Conservation (phyloP, 1,140 invertebrate genomes). For the Tetraneura akinire region DNA sequence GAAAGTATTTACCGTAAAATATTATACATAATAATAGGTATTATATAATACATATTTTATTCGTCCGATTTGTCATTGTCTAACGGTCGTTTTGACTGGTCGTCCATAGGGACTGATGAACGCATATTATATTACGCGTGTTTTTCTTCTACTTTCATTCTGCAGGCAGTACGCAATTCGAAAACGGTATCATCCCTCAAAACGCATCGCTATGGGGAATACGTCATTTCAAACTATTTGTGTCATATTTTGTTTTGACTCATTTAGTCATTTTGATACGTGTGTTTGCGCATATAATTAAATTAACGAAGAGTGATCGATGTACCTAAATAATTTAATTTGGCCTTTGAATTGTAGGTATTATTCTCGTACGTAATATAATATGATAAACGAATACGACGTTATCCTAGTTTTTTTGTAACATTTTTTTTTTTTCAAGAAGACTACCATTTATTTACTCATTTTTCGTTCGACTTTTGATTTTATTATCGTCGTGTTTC, state of each 20-base stretch:
- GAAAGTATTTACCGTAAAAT: too few species aligned
- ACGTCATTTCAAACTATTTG: background rate
- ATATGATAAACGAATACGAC: too few species aligned
- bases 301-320: constrained; percentile 10
- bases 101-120: background rate
- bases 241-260: constrained; percentile 20
- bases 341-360: too few species aligned
- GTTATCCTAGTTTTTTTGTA: too few species aligned
- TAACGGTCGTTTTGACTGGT: background rate
- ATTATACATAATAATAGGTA: too few species aligned
- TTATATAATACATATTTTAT: too few species aligned
- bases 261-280: too few species aligned
- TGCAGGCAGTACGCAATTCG: background rate
- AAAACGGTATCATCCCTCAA: background rate
- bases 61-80: background rate
- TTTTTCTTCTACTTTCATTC: background rate
- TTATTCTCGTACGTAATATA: too few species aligned
- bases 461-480: too few species aligned
- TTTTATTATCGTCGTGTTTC: too few species aligned
- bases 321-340: constrained; percentile 17
- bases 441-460: too few species aligned
- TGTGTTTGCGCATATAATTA: background rate
- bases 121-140: background rate
- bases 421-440: too few species aligned
- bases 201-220: background rate